Base-by-base conservation (phyloP, 2,113 vertebrate species). In the Electrona antarctica region DNA sequence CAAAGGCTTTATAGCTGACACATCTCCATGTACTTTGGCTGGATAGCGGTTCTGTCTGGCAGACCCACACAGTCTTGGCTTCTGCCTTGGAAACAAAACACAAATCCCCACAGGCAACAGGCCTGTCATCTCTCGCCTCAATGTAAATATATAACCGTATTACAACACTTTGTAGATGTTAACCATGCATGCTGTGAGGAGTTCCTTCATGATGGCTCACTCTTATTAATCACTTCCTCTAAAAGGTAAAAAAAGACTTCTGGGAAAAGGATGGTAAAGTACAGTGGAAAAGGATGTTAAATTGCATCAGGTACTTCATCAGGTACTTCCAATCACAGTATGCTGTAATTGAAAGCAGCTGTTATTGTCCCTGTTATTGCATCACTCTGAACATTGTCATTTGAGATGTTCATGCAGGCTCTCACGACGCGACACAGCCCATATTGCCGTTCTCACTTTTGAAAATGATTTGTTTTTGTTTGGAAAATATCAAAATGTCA, bases 211-310 rank as follows among this genome's bases (percentile, higher is more conserved):
- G 79, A 74, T 90, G 78, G 85, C 51, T 83, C 7, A 48, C 51
- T 41, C 33, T 45, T 73, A 88, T 93, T 89, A 89, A 88, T 94
- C 91, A 92, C 83, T 84, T 93, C 88, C 89, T 89, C 69, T 73
- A 69, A 64, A 71, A 81, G 71, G 55, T 64, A 71, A 46, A 68
- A 46, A 68, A 77, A 69, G 50, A 66, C 84, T 89, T 91, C 80
- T 87, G 82, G 91, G 87, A 93, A 93, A 85, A 60, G 28, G 51
- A 50, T 59, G 50, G 76, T 41, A 41, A 41, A 68, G 78, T 77
- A 73, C 55, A 68, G 14, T 56, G 29, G 70, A 41, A 41, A 2
- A 33, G 21, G 21, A 21, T 21, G 21, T 72, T 71, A 77, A 81
- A 70, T 48, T 71, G 54, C 59, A 33, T 82, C 67, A 82, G 73